Conservation (phyloP, 2,888 invertebrate species). For the Xanthorhoe designata region DNA sequence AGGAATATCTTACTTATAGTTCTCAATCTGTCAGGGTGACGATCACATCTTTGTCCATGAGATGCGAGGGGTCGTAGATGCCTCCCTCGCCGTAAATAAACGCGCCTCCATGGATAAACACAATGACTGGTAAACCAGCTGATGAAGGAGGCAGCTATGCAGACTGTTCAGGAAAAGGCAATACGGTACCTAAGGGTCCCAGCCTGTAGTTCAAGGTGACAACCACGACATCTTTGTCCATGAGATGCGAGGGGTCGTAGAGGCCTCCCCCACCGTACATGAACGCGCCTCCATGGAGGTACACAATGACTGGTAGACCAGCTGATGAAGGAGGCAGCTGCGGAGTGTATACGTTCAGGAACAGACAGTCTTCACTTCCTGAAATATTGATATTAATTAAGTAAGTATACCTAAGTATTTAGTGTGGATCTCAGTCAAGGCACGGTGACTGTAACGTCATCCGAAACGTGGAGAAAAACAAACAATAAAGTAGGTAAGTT, state of each 20-base stretch:
- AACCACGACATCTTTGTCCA: constrained; percentile 87
- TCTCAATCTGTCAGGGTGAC: too few relatives aligned
- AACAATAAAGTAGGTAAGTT: too few relatives aligned
- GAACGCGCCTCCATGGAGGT: constrained; percentile 89
- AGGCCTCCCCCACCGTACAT: constrained; percentile 86
- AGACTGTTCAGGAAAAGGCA: constrained; percentile 82
- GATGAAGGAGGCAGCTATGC: constrained; percentile 45
- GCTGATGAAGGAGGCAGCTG: constrained; percentile 61
- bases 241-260: constrained; percentile 85
- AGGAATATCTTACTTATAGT: too few relatives aligned
- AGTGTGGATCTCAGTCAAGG: too few relatives aligned
- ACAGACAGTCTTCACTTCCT: constrained; percentile 89
- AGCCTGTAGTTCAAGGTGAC: constrained; percentile 90
- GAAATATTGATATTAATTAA: neutral
- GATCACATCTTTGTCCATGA: constrained; percentile 88
- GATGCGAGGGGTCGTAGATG: constrained; percentile 81
- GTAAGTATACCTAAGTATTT: too few relatives aligned
- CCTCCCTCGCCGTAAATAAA: constrained; percentile 88
- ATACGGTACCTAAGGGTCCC: constrained; percentile 87
- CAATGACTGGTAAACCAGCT: constrained; percentile 81
- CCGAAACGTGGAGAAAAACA: too few relatives aligned
- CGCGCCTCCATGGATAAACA: constrained; percentile 89
- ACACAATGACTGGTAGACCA: constrained; percentile 86
- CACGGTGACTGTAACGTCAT: too few relatives aligned
- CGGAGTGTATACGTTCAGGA: constrained; percentile 87